Percentiles rank a stretch among this genome's conserved stretches.
Evolutionary conservation across 2,888 invertebrate species (phyloP).

Genomic region (Nemapogon koenigi): DNA sequence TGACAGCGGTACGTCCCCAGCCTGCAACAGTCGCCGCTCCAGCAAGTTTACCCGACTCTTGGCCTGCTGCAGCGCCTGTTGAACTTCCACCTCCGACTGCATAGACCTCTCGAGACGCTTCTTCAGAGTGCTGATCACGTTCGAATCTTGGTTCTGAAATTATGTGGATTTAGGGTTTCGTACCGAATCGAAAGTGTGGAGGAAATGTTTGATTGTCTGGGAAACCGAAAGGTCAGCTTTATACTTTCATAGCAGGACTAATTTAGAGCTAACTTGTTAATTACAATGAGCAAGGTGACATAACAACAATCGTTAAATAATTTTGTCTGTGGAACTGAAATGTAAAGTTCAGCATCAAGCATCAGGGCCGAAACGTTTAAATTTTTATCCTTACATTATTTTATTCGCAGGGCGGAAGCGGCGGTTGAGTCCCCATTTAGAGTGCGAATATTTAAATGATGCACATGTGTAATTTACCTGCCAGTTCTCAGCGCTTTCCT

Average conservation of each 20-base stretch:
- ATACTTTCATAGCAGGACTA: no score
- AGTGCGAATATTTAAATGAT: no score
- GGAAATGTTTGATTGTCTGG: background rate
- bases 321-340: no score
- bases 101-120: slow-evolving; percentile 69
- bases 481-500: slow-evolving; percentile 54
- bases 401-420: no score
- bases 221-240: background rate
- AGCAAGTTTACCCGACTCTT: slow-evolving; percentile 25
- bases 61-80: slow-evolving; percentile 51
- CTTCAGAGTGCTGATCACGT: slow-evolving; percentile 70
- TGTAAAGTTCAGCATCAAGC: no score
- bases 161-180: background rate
- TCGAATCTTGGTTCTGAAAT: slow-evolving; percentile 67
- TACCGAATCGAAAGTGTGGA: background rate
- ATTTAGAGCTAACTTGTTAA: no score
- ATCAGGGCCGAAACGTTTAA: no score
- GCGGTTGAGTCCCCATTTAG: no score
- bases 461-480: slow-evolving; percentile 38
- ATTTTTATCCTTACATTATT: no score
- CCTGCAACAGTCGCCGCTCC: slow-evolving; percentile 24
- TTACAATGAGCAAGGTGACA: no score
- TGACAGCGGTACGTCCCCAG: slow-evolving; percentile 15
- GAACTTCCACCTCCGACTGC: slow-evolving; percentile 68
- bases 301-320: no score